A percentile compares a stretch with the other conserved stretches of the same genome.
Conservation (phyloP, 2,888 invertebrate species). For the Clitarchus hookeri region DNA sequence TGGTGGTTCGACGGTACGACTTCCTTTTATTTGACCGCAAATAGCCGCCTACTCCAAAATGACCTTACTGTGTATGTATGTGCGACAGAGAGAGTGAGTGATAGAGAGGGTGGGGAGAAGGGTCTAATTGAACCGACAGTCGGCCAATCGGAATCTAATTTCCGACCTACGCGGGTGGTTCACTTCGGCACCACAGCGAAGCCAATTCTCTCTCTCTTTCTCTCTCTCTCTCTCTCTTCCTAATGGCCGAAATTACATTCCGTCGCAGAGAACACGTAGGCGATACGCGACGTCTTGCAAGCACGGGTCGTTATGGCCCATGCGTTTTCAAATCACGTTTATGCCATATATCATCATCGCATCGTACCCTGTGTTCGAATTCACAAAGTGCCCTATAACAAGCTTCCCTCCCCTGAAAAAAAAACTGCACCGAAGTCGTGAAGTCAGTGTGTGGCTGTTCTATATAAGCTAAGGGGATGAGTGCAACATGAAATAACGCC, state of each 20-base stretch:
- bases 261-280: background rate
- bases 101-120: background rate
- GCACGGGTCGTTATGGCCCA: too few species aligned
- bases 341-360: too few species aligned
- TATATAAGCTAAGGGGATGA: too few species aligned
- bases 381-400: too few species aligned
- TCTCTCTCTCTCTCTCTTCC: background rate
- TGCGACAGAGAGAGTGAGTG: background rate
- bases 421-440: too few species aligned
- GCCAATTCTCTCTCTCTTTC: background rate
- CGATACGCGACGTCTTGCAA: too few species aligned
- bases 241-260: background rate
- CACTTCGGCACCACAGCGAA: background rate
- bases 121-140: slow-evolving; percentile 7
- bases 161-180: background rate
- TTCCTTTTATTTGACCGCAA: background rate
- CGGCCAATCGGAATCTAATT: slow-evolving; percentile 14
- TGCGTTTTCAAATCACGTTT: too few species aligned
- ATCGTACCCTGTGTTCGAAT: too few species aligned
- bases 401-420: too few species aligned
- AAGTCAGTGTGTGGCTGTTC: too few species aligned
- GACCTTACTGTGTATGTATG: background rate
- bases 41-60: background rate
- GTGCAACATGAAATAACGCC: too few species aligned
- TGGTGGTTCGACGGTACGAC: background rate